A percentile compares a stretch with the other conserved stretches of the same genome.
Conservation (phyloP, 2,113 vertebrate genomes). For the Xiphorhynchus elegans region DNA sequence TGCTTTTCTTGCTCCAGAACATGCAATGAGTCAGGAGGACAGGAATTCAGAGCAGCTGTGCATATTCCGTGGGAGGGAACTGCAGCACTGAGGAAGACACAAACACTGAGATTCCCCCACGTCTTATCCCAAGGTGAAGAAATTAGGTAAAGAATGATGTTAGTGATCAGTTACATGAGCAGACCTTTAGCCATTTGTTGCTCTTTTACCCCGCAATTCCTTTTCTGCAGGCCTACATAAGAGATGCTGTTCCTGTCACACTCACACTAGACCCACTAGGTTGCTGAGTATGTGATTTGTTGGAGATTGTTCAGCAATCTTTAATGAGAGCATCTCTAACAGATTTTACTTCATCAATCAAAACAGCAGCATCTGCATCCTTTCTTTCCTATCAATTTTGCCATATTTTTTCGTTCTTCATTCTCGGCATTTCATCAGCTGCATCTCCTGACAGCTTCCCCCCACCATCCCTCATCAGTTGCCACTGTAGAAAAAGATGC, state of each 20-base stretch:
- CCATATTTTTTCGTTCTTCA: neutral
- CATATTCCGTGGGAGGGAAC: neutral
- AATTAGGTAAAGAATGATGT: neutral
- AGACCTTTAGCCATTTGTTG: neutral
- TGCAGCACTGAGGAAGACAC: neutral
- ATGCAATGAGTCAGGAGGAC: rapidly evolving
- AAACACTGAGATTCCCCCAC: neutral
- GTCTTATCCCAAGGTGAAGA: neutral
- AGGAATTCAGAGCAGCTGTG: neutral
- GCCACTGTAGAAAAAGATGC: neutral
- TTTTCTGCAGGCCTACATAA: neutral
- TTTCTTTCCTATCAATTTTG: conserved; percentile 5
- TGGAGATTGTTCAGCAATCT: neutral
- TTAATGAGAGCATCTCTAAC: neutral
- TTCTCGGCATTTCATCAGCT: conserved; percentile 13
- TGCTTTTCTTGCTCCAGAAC: neutral
- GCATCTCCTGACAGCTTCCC: neutral
- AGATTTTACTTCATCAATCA: conserved; percentile 36
- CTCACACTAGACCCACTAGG: neutral
- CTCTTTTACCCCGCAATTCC: neutral
- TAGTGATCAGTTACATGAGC: neutral
- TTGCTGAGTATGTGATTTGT: neutral
- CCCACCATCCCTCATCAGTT: neutral
- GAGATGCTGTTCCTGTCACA: neutral
- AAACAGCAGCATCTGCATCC: neutral